A percentile compares a stretch with the other conserved stretches of the same genome.
Conservation (phyloP, 2,113 vertebrate species). For the Cyprinus carpio region DNA sequence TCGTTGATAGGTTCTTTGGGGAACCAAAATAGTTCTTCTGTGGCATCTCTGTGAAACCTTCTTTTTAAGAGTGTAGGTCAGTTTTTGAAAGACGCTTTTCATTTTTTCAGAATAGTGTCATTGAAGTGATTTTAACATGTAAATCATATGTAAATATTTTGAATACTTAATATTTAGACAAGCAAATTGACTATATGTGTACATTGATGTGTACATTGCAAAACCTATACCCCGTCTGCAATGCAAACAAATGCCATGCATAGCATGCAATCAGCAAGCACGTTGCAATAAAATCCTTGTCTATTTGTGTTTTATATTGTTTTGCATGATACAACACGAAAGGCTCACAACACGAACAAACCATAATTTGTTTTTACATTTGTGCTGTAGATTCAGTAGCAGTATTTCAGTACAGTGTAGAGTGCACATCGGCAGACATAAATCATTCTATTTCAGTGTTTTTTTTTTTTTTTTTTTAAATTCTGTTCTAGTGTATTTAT, state of each 20-base stretch:
- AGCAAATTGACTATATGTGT: background rate
- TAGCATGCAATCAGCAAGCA: background rate
- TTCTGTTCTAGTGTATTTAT: no score
- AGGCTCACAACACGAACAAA: background rate
- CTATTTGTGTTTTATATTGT: constrained; percentile 20
- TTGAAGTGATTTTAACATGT: background rate
- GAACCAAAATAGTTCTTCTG: background rate
- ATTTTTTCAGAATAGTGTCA: background rate
- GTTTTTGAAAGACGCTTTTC: background rate
- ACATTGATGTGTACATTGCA: constrained; percentile 3
- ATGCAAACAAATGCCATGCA: background rate
- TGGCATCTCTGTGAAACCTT: background rate
- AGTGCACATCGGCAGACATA: background rate
- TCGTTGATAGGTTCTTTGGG: background rate
- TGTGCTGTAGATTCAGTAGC: constrained; percentile 7
- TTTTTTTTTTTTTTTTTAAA: background rate
- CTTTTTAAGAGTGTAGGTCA: background rate
- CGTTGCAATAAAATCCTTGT: background rate
- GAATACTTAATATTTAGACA: background rate
- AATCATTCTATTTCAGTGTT: background rate
- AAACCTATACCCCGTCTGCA: background rate
- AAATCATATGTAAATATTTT: background rate
- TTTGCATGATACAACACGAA: background rate
- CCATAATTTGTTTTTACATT: background rate
- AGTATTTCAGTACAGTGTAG: background rate